Base-by-base conservation (phyloP, 2,113 vertebrate genomes). In the Pterocles orientalis region DNA sequence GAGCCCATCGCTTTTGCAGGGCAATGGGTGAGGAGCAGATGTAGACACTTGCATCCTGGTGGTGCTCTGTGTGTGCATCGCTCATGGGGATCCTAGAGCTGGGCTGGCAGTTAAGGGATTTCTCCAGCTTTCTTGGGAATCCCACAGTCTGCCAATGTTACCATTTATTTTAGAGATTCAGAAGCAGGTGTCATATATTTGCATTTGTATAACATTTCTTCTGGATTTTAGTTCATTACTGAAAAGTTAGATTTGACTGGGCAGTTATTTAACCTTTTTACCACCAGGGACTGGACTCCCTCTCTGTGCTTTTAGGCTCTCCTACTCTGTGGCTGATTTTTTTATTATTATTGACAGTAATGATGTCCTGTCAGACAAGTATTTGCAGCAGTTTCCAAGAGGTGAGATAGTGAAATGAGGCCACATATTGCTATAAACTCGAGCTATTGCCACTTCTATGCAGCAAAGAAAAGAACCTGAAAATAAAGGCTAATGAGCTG, bases 401-500 rank as follows among this genome's bases (percentile, higher is more conserved):
- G 34, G 64, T 76, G 82, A 81, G 69, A 51, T 91, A 56, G 88
- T 56, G 65, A 62, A 95, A 83, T 75, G 64, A 92, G 34, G 54
- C 23, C 24, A 78, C 33, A 5, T 39, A 65, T n/a, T 77, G 29
- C 77, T 80, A 76, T 73, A 90, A 89, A 94, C 36, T 25, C 13
- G 43, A 96, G 60, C 75, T 71, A 17, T 51, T 88, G 54, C 39
- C 61, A 68, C 88, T 88, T 62, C 28, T 56, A 34, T 66, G 89
- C 84, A 73, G 70, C 43, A 70, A 77, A 81, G 34, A 95, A 61
- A 75, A 73, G 43, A 80, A 47, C 14, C 15, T 68, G 83, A 53
- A 92, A 95, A 72, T 73, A 79, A 97, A 97, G 84, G 91, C 88
- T 95, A 96, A 95, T 91, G 79, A 92, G 77, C 60, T 81, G 45